Evolutionary conservation across 2,113 vertebrate species (phyloP).

Genomic region (Smithornis capensis): DNA sequence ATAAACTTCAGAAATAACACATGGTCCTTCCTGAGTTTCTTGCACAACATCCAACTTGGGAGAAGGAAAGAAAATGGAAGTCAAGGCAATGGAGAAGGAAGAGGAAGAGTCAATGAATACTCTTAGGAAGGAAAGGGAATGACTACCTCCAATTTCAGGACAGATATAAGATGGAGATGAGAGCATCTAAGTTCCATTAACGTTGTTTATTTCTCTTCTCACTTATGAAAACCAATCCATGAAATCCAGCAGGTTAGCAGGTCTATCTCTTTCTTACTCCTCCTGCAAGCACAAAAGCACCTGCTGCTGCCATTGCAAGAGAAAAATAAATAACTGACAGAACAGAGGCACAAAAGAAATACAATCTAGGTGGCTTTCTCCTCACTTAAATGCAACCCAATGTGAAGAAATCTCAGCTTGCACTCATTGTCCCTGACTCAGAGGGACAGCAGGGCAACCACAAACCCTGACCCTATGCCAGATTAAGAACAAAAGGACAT

Average conservation of each 20-base stretch:
- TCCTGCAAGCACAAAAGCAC: not conserved
- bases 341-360: not conserved
- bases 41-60: not conserved
- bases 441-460: not conserved
- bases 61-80: not conserved
- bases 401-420: not conserved
- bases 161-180: not conserved
- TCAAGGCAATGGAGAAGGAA: not conserved
- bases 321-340: not conserved
- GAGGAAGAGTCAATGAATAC: not conserved
- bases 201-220: not conserved
- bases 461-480: not conserved
- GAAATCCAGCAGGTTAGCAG: not conserved
- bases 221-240: not conserved
- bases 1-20: not conserved
- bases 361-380: not conserved
- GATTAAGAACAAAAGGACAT: not conserved
- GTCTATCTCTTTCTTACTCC: not conserved
- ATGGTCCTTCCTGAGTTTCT: not conserved
- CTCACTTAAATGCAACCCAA: not conserved
- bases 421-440: not conserved
- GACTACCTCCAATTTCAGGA: not conserved
- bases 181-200: not conserved
- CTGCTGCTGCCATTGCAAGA: not conserved
- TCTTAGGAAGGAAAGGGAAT: slow-evolving; percentile 6